Base-by-base conservation (phyloP, 2,888 invertebrate genomes). In the Eustalomyia histrio region DNA sequence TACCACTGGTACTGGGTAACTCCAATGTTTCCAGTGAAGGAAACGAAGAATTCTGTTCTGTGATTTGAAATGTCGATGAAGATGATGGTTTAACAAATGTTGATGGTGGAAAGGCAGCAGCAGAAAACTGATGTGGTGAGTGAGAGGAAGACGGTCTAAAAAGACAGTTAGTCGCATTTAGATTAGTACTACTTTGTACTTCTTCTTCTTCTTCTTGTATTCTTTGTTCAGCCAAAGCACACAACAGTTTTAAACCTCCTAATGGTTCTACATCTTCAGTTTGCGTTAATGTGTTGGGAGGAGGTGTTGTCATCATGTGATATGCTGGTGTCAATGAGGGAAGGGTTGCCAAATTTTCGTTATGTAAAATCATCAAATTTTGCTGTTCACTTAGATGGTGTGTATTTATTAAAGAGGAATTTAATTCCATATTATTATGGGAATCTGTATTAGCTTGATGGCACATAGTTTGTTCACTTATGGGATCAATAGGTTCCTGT, bases 211-310 rank as follows among this genome's bases (percentile, higher is more conserved):
- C 96, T 86, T 96, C 95, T 91, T 94, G 93, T 83, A 96, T 94
- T 83, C 96, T 92, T 87, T 96, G 96, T 87, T 96, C 96, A 0
- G 96, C 97, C 78, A 97, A 91, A 9, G 96, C 96, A 88, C 97
- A 97, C 29, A 97, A 90, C 39, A 97, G 89, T 69, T 95, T 95
- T 16, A 97, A 90, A 0, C 94, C 94, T 24, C 93, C 94, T 17
- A 94, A 90, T 3, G 88, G 87, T 71, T 88, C 88, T 2, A 84
- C 83, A 6, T 84, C 83, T 1, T 75, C 78, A 58, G 21, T 67
- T 10, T 39, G 71, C 16, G 65, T 16, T n/a, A 78, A 55, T 14
- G 53, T 53, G 39, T 53, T 74, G 63, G 18, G 12, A 17, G 63
- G 47, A n/a, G 80, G 73, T 8, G 69, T 50, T 61, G 65, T 18